Evolutionary conservation across 2,113 vertebrate species (phyloP).

Genomic region (Phrynocephalus versicolor): DNA sequence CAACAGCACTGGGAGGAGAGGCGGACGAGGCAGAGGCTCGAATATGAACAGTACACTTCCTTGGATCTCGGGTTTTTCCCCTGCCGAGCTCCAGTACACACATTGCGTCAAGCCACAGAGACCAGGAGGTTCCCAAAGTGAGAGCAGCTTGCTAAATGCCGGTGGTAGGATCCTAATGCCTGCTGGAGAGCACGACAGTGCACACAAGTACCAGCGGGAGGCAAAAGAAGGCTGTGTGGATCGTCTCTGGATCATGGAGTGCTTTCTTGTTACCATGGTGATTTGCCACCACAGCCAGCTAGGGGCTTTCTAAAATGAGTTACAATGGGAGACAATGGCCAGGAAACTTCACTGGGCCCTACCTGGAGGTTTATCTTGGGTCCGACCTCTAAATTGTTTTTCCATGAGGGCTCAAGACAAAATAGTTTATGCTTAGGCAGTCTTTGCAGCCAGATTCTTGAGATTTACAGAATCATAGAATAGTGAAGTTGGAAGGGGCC

Average conservation of each 20-base stretch:
- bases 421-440: not conserved
- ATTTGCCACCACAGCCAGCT: not conserved
- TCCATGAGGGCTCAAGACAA: not conserved
- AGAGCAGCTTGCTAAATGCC: not conserved
- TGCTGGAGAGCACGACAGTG: not conserved
- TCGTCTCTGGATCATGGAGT: too few species aligned
- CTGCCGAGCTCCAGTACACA: not conserved
- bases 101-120: constrained; percentile 1
- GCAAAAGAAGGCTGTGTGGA: not conserved
- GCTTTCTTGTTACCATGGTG: not conserved
- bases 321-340: not conserved
- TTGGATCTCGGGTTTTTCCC: not conserved
- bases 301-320: not conserved
- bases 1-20: not conserved
- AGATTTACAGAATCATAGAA: too few species aligned
- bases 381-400: not conserved
- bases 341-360: not conserved
- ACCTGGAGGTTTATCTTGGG: not conserved
- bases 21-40: too few species aligned
- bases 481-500: too few species aligned
- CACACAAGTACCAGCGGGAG: not conserved
- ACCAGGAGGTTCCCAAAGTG: too few species aligned
- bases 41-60: not conserved
- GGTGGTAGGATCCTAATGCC: not conserved
- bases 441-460: too few species aligned